phyloP scores from a whole-genome alignment of 2,888 invertebrate species.

The Drosophila dives region DNA sequence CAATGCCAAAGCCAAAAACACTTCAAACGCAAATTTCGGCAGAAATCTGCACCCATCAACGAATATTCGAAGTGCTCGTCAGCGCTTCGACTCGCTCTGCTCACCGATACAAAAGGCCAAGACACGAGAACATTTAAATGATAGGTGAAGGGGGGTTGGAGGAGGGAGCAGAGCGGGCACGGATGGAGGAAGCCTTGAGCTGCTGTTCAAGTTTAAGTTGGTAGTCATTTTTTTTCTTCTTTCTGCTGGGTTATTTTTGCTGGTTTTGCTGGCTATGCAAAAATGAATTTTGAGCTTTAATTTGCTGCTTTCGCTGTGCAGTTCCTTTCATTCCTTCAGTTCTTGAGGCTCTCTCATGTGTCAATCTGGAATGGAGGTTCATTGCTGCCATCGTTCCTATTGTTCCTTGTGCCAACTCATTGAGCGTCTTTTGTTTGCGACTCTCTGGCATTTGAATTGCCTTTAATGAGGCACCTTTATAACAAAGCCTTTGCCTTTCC shows the following conservation, averaged over 20 bases:
- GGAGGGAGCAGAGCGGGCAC: too few species aligned
- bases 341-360: conserved; percentile 60
- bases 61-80: conserved; percentile 63
- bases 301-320: conserved; percentile 77
- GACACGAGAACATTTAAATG: conserved; percentile 36
- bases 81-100: conserved; percentile 29
- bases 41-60: conserved; percentile 80
- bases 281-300: conserved; percentile 74
- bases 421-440: conserved; percentile 57
- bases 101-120: conserved; percentile 45
- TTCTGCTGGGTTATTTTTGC: not conserved
- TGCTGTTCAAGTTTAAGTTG: conserved; percentile 18
- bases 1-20: conserved; percentile 63
- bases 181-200: not conserved
- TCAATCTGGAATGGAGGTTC: conserved; percentile 53
- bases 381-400: conserved; percentile 56
- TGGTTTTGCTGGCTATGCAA: conserved; percentile 63
- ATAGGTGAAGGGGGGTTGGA: not conserved
- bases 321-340: conserved; percentile 58
- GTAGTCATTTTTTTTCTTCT: conserved; percentile 4
- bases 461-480: conserved; percentile 65
- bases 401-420: conserved; percentile 64
- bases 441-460: conserved; percentile 65
- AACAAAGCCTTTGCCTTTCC: conserved; percentile 31
- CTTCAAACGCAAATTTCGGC: conserved; percentile 82